Base-by-base conservation (phyloP, 2,113 vertebrate species). In the Dascyllus trimaculatus region DNA sequence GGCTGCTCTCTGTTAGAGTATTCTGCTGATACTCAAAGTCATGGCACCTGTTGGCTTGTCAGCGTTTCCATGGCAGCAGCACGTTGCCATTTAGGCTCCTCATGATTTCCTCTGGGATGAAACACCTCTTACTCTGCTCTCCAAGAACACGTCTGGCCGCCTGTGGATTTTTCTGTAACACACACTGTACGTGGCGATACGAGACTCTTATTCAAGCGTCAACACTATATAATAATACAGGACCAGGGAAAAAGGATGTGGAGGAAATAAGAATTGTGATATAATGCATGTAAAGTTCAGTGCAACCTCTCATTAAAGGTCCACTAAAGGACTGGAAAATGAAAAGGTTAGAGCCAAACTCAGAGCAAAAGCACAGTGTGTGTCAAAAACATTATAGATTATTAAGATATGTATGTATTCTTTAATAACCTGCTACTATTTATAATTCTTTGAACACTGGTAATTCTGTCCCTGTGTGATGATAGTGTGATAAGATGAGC, bases 61-160 rank as follows among this genome's bases (percentile, higher is more conserved):
- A 49, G 59, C 32, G 85, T 90, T 87, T 56, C 89, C 89, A 89
- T 84, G 85, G 85, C 19, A 89, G 61, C 71, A 11, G 80, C 80
- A 63, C 24, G 40, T 63, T 60, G 51, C 32, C 43, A 64, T 60
- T 78, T 64, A 65, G 85, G 75, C 77, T 80, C 25, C 63, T 64
- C 60, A 17, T 84, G 64, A 85, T 81, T 76, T 83, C 83, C 75
- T 82, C 21, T 43, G 78, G 77, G 79, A 75, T 65, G 49, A 52
- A 64, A 59, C 76, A 46, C 51, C 69, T 80, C 69, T 67, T 38
- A 54, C 21, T 61, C 53, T 58, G 51, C 60, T 82, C 43, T 75
- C 66, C 9, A 18, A 57, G 29, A 75, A 71, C 65, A 38, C 62
- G 17, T 49, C 58, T 49, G 52, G 51, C 58, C 13, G 19, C 22